Evolutionary conservation across 2,797 vertebrate species (phyloP).

Genomic region (Helarctos malayanus): DNA sequence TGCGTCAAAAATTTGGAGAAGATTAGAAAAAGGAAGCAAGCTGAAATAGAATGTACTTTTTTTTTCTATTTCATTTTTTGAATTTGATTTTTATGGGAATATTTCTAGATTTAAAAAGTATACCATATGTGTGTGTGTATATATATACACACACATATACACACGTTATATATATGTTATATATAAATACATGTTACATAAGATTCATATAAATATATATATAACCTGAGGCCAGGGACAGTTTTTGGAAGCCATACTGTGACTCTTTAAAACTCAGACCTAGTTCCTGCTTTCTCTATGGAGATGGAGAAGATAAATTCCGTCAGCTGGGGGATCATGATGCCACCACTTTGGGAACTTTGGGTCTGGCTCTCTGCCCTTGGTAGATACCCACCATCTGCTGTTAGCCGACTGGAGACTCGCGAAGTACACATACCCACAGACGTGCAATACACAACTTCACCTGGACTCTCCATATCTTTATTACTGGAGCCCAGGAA

Average conservation of each 20-base stretch:
- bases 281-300: background rate
- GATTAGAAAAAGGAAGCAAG: slow-evolving; percentile 1
- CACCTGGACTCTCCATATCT: background rate
- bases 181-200: background rate
- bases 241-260: background rate
- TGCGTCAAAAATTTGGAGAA: background rate
- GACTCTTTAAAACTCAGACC: background rate
- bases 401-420: background rate
- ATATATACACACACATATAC: background rate
- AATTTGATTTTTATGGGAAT: slow-evolving; percentile 29
- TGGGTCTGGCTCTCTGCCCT: background rate
- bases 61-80: background rate
- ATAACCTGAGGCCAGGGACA: background rate
- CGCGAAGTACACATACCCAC: background rate
- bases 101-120: slow-evolving; percentile 6
- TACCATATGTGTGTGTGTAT: background rate
- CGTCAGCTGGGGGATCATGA: background rate
- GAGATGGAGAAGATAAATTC: background rate
- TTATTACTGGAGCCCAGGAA: background rate
- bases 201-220: background rate
- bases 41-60: background rate
- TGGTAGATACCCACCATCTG: background rate
- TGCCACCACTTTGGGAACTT: background rate
- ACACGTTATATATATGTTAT: background rate
- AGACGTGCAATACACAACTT: background rate